Conservation (phyloP, 2,797 vertebrate genomes). For the Fistularia commersonii region DNA sequence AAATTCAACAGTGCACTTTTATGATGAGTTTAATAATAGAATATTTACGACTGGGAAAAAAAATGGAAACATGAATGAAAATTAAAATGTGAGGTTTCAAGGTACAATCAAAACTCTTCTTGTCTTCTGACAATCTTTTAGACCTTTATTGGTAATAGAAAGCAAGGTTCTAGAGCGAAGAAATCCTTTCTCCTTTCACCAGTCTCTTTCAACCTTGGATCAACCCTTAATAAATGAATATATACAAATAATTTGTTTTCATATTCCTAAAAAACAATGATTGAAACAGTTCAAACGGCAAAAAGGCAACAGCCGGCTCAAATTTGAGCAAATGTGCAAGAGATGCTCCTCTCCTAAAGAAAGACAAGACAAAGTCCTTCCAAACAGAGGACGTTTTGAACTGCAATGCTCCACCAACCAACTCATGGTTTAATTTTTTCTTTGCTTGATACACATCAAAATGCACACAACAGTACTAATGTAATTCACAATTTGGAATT, state of each 20-base stretch:
- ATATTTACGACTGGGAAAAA: slow-evolving; percentile 5
- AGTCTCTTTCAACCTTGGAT: too few relatives aligned
- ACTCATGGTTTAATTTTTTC: background rate
- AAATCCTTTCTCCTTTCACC: too few relatives aligned
- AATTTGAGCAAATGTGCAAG: too few relatives aligned
- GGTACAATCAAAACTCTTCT: slow-evolving; percentile 49
- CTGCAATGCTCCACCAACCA: slow-evolving; percentile 27
- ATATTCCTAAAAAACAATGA: too few relatives aligned
- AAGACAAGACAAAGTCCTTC: too few relatives aligned
- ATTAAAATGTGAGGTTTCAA: slow-evolving; percentile 38
- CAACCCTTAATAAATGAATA: too few relatives aligned
- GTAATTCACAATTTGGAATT: slow-evolving; percentile 23
- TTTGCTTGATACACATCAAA: slow-evolving; percentile 37
- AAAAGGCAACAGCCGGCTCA: too few relatives aligned
- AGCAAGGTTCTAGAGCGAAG: slow-evolving; percentile 1
- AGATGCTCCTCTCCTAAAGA: too few relatives aligned
- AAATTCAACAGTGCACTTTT: too few relatives aligned
- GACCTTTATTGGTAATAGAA: slow-evolving; percentile 20
- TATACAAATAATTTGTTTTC: too few relatives aligned
- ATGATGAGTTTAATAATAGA: too few relatives aligned
- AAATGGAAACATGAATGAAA: slow-evolving; percentile 23
- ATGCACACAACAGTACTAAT: slow-evolving; percentile 23
- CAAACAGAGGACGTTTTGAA: slow-evolving; percentile 3
- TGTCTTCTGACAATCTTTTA: background rate
- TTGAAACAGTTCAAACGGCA: too few relatives aligned